Evolutionary conservation across 1,140 invertebrate species (phyloP), one percentile per base, ranked within the genome.

Genomic region (Drosophila bocki): DNA sequence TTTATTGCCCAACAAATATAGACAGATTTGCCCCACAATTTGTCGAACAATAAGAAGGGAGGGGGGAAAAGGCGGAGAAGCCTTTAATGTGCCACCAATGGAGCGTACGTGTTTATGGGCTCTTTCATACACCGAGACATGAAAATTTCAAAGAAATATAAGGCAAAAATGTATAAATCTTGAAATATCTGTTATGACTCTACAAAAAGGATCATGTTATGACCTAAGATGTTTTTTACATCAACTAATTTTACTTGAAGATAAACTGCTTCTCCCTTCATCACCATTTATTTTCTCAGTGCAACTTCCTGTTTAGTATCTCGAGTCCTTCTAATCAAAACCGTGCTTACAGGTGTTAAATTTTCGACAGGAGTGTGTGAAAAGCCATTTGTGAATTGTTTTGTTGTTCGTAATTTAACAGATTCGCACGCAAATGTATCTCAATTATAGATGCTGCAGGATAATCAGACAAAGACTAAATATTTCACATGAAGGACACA

Each of bases 51-150:
- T 47, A 33, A 53, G 53, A 19, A 6, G 35, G 8, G 57, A 9
- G 37, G 35, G 7, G 48, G 35, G 53, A 22, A 37, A 15, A 35
- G 33, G 29, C 22, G 15, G 33, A 32, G 26, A 11, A 32, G 29
- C 44, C 11, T 37, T 42, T 72, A 72, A 72, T 85, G 75, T 85
- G 59, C 65, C 64, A 72, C 70, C 74, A 86, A 79, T 79, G 83
- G 48, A 50, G 41, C 54, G 69, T 76, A 86, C 82, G 82, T 86
- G 82, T 67, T 76, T 79, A 86, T 76, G 54, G 70, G 17, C 41
- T 71, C 8, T 29, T 37, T 22, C 11, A 15, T 29, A 29, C 56
- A 61, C 54, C 3, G 37, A 42, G 11, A 19, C 13, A 56, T 7
- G 26, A 9, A 12, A n/a, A 6, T 37, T 22, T 15, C 17, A 6